Evolutionary conservation across 2,888 invertebrate species (phyloP), one percentile per base, ranked within the genome.

Genomic region (Dicycla oo): DNA sequence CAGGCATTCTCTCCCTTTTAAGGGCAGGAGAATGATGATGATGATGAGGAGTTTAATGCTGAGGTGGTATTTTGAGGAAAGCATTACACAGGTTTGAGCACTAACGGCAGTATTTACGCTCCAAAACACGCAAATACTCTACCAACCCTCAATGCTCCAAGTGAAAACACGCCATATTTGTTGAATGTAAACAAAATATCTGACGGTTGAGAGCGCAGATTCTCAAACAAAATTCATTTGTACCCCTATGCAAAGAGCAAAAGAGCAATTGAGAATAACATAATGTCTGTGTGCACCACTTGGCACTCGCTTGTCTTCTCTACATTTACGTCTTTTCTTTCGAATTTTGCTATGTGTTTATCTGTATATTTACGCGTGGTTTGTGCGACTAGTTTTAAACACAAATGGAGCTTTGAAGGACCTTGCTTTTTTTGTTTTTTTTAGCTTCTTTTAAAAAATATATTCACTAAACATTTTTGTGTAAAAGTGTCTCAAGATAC

Each of bases 281-380:
- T 71, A 64, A 76, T 77, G 75, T 56, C 60, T 66, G 72, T 15
- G 53, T 74, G 72, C 80, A 57, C 26, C 47, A 43, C 63, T 69
- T 73, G 69, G 68, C 53, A 51, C 51, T 66, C 60, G 47, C 45
- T n/a, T 71, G 56, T 34, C 64, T 69, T 76, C 73, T 72, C 73
- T 53, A 54, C 38, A 60, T 71, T 64, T 65, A 61, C 30, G 34
- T 49, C 18, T 69, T 63, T 20, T 49, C 40, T 67, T 8, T 18
- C 43, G 43, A 15, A n/a, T 53, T 38, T 60, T 47, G 3, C 20
- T 5, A 23, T 49, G n/a, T 6, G 8, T 23, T 74, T 47, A 54
- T 71, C 5, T 20, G 18, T 23, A 23, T 6, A n/a, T 49, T 68
- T 8, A 26, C 26, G 26, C 0, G 20, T 47, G 30, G 30, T 5